phyloP scores from a whole-genome alignment of 1,140 invertebrate species.

The Diabrotica virgifera region DNA sequence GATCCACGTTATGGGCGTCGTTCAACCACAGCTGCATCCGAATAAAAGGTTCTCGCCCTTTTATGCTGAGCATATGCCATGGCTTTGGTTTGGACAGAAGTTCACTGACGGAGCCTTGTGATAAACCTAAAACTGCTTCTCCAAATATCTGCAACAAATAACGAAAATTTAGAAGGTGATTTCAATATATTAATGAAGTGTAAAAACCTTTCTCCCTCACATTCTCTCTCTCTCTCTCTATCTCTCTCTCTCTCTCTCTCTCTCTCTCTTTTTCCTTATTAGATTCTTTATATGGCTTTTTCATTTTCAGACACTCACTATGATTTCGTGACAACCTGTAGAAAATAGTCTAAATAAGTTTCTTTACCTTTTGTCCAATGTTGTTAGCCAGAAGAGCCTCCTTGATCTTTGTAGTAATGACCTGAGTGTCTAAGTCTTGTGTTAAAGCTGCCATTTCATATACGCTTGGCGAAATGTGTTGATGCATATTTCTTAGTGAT shows the following conservation, averaged over 20 bases:
- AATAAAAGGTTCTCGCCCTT: constrained; percentile 96
- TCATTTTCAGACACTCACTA: too few species aligned
- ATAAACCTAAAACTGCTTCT: constrained; percentile 91
- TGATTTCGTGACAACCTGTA: background rate
- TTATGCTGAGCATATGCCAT: constrained; percentile 99
- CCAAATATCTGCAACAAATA: constrained; percentile 76
- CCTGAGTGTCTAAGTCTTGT: constrained; percentile 93
- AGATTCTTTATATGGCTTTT: too few species aligned
- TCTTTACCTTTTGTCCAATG: constrained; percentile 89
- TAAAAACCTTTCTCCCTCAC: too few species aligned
- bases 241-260: too few species aligned
- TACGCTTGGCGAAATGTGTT: constrained; percentile 80
- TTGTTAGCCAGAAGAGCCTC: constrained; percentile 95
- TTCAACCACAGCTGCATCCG: constrained; percentile 97
- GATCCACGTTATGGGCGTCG: constrained; percentile 90
- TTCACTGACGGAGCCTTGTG: constrained; percentile 96
- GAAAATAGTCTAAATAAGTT: background rate
- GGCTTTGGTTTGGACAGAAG: constrained; percentile 96
- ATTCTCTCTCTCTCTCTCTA: too few species aligned
- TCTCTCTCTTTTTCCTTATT: too few species aligned
- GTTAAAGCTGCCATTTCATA: constrained; percentile 96
- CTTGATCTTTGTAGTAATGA: constrained; percentile 95
- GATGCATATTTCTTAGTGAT: constrained; percentile 67
- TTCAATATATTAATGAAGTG: too few species aligned
- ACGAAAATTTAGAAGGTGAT: too few species aligned